Base-by-base conservation (phyloP, 2,113 vertebrate species). In the Lutjanus erythropterus region DNA sequence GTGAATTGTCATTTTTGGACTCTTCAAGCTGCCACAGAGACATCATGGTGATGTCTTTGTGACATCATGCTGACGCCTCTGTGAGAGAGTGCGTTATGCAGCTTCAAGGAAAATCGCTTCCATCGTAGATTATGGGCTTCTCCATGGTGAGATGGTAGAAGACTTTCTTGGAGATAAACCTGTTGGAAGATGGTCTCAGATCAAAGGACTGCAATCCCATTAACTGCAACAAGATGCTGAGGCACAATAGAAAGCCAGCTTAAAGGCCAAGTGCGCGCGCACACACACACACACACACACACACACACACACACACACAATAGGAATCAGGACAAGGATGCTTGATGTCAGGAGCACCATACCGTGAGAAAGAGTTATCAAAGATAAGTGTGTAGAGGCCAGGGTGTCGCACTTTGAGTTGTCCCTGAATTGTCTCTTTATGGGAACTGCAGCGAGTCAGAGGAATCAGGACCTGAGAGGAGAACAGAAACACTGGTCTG, bases 351-450 rank as follows among this genome's bases (percentile, higher is more conserved):
- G 12, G 25, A 29, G 29, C 16, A 39, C 6, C 94, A 23, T 92
- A 99, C 98, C 97, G 96, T 59, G 98, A 99, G 78, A 98, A 99
- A 1, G 97, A 97, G 89, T 99, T 99, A 95, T 99, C 98, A 50
- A 99, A 99, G 93, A 99, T 94, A 41, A 99, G 95, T 0, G 93
- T 94, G 93, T 99, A 99, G 86, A 97, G 86, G 75, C 98, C 98
- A 0, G 96, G 73, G 0, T 92, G 94, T 69, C 96, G 94, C 23
- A 95, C 97, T 88, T 99, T 99, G 78, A 99, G 95, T 81, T 98
- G 96, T 6, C 98, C 98, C 86, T 93, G 96, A 85, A 99, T 96
- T 29, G 88, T 97, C 91, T 99, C 97, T 91, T 96, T 97, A 89
- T 99, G 97, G 37, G 98, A 96, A 80, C 94, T 96, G 91, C 98